Percentiles rank a stretch among this genome's conserved stretches.
phyloP scores from a whole-genome alignment of 1,140 invertebrate species.

The Euwallacea fornicatus region DNA sequence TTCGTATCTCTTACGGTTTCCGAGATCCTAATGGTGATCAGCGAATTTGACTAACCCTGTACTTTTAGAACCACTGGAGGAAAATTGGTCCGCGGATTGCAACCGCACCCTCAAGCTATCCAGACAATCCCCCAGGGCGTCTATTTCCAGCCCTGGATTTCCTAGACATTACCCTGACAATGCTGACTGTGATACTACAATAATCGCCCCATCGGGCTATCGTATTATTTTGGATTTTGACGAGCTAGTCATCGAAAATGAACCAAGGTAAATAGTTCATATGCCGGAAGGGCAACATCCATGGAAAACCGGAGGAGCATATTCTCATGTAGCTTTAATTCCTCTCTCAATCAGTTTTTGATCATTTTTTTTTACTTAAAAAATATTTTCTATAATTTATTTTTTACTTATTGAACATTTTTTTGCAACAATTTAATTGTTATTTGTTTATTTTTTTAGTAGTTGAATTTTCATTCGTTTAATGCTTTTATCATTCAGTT shows the following conservation, averaged over 20 bases:
- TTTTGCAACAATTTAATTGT: no score
- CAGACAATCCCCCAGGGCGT: constrained; percentile 59
- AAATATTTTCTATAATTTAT: no score
- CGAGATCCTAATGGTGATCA: no score
- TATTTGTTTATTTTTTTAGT: not conserved
- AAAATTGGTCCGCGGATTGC: constrained; percentile 57
- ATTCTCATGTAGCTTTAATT: no score
- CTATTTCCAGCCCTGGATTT: constrained; percentile 68
- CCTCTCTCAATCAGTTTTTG: no score
- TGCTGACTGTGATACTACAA: constrained; percentile 62
- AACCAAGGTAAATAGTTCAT: constrained; percentile 63
- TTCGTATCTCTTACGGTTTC: no score
- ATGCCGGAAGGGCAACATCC: constrained; percentile 1
- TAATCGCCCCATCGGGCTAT: constrained; percentile 63
- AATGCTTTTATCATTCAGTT: constrained; percentile 54
- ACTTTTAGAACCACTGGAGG: constrained; percentile 50
- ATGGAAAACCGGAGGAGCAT: not conserved
- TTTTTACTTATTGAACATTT: no score
- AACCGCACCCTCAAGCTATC: constrained; percentile 65
- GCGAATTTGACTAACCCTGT: not conserved
- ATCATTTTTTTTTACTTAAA: not conserved
- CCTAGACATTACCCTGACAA: constrained; percentile 72
- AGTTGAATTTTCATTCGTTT: not conserved
- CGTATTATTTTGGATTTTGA: constrained; percentile 67
- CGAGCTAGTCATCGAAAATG: constrained; percentile 68